Base-by-base conservation (phyloP, 2,888 invertebrate genomes). In the Hydropsyche betteni region DNA sequence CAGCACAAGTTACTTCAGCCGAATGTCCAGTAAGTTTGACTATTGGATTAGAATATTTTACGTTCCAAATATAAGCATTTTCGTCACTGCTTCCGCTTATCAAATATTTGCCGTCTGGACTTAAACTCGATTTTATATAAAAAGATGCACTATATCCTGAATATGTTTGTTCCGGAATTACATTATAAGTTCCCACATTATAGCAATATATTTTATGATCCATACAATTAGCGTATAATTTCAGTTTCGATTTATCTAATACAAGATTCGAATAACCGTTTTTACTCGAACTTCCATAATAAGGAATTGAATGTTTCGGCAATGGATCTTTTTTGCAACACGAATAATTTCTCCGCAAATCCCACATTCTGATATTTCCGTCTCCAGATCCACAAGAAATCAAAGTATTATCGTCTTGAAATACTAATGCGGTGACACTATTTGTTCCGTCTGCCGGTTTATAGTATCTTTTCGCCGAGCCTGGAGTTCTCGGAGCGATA, bases 31-130 rank as follows among this genome's bases (percentile, higher is more conserved):
- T 85, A 4, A 97, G 86, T 71, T 89, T 88, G 24, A 92, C 90
- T 8, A 95, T 83, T 0, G 95, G 94, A 76, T 87, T 84, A 0
- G 92, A 86, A 79, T 85, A 84, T 12, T 88, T 87, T 0, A 92
- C 89, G 83, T 91, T 91, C 96, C 97, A 97, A 74, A 97, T 91
- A 82, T 96, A 96, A 0, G 95, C 96, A 80, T 90, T 88, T 80
- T 93, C 91, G 84, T 96, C 95, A 81, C 93, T 93, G 80, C 96
- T 96, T n/a, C 97, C 97, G 83, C 95, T 95, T 0, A 95, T 87
- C 36, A 97, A 85, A 84, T 94, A 97, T 78, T 88, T 86, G 4
- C 93, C 92, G 84, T 96, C 95, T 0, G 92, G 91, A 82, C 94
- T 95, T 44, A 97, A 86, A 78, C 92, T 89, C 0, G 94, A 90